phyloP scores from a whole-genome alignment of 2,113 vertebrate genomes.

The Cyphomyrus plagiostoma region DNA sequence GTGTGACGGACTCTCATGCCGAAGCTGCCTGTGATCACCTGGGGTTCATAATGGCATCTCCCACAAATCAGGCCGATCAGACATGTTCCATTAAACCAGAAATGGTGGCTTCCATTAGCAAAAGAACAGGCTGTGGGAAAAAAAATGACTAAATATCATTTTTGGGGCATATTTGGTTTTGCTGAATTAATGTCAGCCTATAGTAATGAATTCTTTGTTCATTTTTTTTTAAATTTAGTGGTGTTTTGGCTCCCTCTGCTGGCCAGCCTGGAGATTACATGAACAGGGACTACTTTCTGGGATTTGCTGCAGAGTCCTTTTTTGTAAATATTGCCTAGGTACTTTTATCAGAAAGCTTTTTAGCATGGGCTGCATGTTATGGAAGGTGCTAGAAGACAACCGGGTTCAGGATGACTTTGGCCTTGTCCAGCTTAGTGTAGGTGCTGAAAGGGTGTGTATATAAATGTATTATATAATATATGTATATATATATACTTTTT shows the following conservation, averaged over 20 bases:
- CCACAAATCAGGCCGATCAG: neutral
- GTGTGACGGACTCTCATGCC: neutral
- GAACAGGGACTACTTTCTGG: neutral
- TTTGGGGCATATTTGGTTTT: neutral
- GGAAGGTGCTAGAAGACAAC: neutral
- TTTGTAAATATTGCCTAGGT: neutral
- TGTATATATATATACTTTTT: too few species aligned
- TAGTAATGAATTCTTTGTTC: conserved; percentile 18
- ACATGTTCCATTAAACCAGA: neutral
- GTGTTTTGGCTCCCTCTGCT: conserved; percentile 72
- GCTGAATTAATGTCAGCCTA: neutral
- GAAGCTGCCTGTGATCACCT: neutral
- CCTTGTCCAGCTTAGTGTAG: neutral
- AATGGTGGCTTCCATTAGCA: neutral
- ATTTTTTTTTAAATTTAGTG: conserved; percentile 35
- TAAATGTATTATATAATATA: too few species aligned
- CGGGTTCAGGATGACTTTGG: neutral
- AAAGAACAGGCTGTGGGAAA: neutral
- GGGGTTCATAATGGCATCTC: neutral
- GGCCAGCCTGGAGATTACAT: conserved; percentile 45
- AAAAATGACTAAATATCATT: neutral
- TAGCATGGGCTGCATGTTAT: neutral
- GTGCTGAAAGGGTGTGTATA: neutral
- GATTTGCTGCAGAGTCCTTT: conserved; percentile 14
- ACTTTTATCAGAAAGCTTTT: neutral